A percentile compares a stretch with the other conserved stretches of the same genome.
Evolutionary conservation across 2,113 vertebrate species (phyloP).

Genomic region (Megatriorchis doriae): DNA sequence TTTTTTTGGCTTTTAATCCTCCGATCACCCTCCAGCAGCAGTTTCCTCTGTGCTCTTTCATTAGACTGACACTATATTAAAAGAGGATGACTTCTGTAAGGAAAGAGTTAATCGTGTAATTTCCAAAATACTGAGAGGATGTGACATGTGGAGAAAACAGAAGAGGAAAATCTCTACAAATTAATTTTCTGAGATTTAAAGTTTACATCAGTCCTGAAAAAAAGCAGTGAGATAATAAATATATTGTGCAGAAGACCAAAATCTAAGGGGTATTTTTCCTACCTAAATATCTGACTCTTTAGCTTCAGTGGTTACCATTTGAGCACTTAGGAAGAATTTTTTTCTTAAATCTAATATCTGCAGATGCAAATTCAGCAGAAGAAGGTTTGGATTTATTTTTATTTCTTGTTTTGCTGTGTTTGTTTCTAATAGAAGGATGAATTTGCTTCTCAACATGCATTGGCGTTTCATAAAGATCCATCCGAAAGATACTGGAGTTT

Average conservation of each 20-base stretch:
- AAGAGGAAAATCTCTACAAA: neutral
- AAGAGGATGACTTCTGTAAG: neutral
- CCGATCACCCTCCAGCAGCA: neutral
- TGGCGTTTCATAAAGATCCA: slow-evolving; percentile 33
- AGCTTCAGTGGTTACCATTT: neutral
- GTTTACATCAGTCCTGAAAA: neutral
- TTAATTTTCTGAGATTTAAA: neutral
- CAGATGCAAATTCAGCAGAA: neutral
- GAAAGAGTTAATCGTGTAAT: neutral
- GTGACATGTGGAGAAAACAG: neutral
- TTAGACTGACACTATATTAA: neutral
- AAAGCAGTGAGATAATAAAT: neutral
- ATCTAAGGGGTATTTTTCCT: neutral
- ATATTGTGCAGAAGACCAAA: neutral
- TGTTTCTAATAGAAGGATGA: slow-evolving; percentile 36
- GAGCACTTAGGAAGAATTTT: neutral
- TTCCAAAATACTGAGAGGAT: neutral
- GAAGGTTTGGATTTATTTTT: neutral
- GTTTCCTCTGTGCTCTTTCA: neutral
- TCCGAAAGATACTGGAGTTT: slow-evolving; percentile 13
- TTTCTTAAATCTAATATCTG: slow-evolving; percentile 16
- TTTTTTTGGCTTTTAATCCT: neutral
- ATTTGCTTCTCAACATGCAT: slow-evolving; percentile 17
- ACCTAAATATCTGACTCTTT: neutral
- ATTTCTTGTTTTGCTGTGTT: neutral